These are phyloP conservation scores for Meda fulgida DNA, from an alignment of 2,797 vertebrate genomes.

Conservation along the genomic window DNA sequence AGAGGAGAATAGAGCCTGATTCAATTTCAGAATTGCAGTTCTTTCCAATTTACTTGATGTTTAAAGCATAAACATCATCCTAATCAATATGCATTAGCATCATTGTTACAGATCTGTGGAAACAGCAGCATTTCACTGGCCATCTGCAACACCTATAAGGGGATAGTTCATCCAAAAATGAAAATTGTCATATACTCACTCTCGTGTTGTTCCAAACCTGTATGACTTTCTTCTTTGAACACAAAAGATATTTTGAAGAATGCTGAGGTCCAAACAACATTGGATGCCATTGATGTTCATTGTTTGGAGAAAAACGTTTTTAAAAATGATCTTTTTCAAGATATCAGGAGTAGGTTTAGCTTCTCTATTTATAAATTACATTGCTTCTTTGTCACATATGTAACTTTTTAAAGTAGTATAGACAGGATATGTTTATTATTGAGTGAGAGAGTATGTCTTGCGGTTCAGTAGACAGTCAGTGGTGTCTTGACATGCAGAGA, in stretches of 20 bases:
- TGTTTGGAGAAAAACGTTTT: background rate
- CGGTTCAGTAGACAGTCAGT: slow-evolving; percentile 29
- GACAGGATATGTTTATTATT: background rate
- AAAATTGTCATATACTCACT: too few species aligned
- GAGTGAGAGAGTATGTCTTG: background rate
- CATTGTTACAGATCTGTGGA: background rate
- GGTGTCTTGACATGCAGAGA: slow-evolving; percentile 4
- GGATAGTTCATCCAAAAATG: background rate
- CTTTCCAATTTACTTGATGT: slow-evolving; percentile 17
- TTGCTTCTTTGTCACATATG: background rate
- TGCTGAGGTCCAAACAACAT: background rate
- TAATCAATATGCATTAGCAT: background rate
- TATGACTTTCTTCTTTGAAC: background rate
- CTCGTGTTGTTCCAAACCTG: background rate
- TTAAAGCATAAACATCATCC: background rate
- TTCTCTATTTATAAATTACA: background rate
- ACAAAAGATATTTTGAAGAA: background rate
- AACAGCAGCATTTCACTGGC: background rate
- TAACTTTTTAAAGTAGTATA: background rate
- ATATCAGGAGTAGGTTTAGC: background rate
- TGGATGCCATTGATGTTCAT: background rate
- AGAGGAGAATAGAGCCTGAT: slow-evolving; percentile 16
- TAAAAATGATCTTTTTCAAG: background rate
- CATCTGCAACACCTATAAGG: background rate
- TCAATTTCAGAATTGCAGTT: slow-evolving; percentile 24